Conservation (phyloP, 2,888 invertebrate genomes). For the Arctia plantaginis region DNA sequence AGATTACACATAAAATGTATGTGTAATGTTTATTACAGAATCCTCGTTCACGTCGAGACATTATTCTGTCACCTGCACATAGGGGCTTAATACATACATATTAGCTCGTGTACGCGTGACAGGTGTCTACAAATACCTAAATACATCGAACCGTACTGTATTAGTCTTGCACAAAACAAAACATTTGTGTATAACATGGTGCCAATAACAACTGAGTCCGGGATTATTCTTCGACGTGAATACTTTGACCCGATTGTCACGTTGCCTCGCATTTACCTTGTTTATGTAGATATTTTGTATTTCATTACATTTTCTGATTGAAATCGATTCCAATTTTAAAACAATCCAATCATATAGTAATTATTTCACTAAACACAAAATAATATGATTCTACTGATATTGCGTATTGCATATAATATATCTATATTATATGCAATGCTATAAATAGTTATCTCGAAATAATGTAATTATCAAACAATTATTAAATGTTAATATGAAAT, state of each 20-base stretch:
- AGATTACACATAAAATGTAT: neutral
- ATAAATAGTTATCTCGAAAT: neutral
- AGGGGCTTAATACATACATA: constrained; percentile 11
- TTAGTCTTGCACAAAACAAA: constrained; percentile 42
- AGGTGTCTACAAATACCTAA: constrained; percentile 31
- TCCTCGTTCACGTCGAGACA: constrained; percentile 5
- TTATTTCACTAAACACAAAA: neutral
- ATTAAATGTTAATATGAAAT: neutral
- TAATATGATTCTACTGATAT: neutral
- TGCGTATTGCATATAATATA: no score
- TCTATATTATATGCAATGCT: neutral
- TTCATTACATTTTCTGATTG: constrained; percentile 53
- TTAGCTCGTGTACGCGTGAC: constrained; percentile 16
- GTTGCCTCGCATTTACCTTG: constrained; percentile 36
- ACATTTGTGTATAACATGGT: constrained; percentile 42
- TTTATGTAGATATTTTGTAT: constrained; percentile 48
- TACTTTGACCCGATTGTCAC: constrained; percentile 56
- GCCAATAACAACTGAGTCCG: constrained; percentile 57
- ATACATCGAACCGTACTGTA: constrained; percentile 27
- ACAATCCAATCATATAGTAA: neutral
- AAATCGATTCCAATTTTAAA: constrained; percentile 39
- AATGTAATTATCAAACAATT: neutral
- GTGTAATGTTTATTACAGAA: neutral
- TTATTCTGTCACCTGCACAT: constrained; percentile 3
- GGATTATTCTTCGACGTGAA: constrained; percentile 61